phyloP scores from a whole-genome alignment of 64 coral and sea anemone genomes.

The Actinia tenebrosa region DNA sequence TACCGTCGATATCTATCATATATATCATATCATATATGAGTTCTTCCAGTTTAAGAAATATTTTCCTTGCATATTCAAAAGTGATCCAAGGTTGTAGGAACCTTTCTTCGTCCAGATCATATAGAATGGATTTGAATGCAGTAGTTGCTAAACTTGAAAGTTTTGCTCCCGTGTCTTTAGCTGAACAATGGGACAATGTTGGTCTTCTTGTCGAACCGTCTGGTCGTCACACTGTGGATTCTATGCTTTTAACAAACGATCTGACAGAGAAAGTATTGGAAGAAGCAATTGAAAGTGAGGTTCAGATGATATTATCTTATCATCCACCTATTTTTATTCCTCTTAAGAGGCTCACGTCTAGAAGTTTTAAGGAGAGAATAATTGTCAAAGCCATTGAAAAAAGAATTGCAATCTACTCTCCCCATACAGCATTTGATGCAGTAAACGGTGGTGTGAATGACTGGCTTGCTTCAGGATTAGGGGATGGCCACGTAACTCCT shows the following conservation, averaged over 20 bases:
- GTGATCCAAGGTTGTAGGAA: neutral
- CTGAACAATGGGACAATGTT: conserved; percentile 96
- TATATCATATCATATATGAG: too few relatives aligned
- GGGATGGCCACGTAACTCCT: conserved; percentile 40
- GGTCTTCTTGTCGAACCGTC: conserved; percentile 90
- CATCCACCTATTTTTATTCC: conserved; percentile 96
- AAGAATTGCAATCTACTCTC: conserved; percentile 85
- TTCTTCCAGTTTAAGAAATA: neutral
- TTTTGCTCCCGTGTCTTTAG: conserved; percentile 76
- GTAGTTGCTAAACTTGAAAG: conserved; percentile 66
- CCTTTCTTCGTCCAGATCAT: neutral
- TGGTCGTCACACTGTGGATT: conserved; percentile 55
- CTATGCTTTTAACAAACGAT: conserved; percentile 89
- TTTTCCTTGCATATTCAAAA: neutral
- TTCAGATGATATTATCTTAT: conserved; percentile 84
- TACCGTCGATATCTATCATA: too few relatives aligned
- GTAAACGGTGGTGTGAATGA: conserved; percentile 94
- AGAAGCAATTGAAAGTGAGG: conserved; percentile 75
- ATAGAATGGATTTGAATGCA: conserved; percentile 78
- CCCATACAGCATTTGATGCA: conserved; percentile 95
- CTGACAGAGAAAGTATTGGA: conserved; percentile 76
- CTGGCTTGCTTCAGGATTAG: conserved; percentile 90
- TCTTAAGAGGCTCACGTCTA: conserved; percentile 63
- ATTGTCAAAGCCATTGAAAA: conserved; percentile 89
- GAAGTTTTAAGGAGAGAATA: conserved; percentile 80